Percentiles rank a stretch among this genome's conserved stretches.
These are phyloP conservation scores for Allacma fusca DNA, from an alignment of 2,888 invertebrate genomes.

Conservation along the genomic window DNA sequence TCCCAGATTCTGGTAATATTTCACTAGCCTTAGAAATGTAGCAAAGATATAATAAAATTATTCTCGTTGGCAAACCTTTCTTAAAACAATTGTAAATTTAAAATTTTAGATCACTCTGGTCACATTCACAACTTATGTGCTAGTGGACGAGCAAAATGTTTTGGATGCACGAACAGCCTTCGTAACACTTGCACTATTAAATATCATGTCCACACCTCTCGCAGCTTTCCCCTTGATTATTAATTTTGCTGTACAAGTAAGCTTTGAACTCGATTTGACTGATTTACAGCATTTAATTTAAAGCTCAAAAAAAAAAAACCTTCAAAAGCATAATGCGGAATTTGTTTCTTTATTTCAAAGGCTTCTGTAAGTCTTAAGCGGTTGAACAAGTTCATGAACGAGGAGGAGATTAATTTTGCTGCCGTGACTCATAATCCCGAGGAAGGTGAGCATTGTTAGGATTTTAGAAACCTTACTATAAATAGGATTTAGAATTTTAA, in stretches of 20 bases:
- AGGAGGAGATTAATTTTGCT: constrained; percentile 67
- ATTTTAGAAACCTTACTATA: not conserved
- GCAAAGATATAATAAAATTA: too few relatives aligned
- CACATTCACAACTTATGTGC: constrained; percentile 87
- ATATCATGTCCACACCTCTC: constrained; percentile 93
- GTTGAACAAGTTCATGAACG: constrained; percentile 66
- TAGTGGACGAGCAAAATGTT: constrained; percentile 80
- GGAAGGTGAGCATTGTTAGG: constrained; percentile 53
- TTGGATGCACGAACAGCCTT: constrained; percentile 91
- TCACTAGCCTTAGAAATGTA: too few relatives aligned
- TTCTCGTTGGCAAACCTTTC: too few relatives aligned
- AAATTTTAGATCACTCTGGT: constrained; percentile 65
- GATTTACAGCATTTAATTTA: too few relatives aligned
- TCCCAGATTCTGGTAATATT: too few relatives aligned
- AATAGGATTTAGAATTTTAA: not conserved
- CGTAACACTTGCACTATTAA: constrained; percentile 95
- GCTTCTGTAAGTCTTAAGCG: constrained; percentile 24
- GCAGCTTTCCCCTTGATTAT: constrained; percentile 84
- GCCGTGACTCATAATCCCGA: constrained; percentile 62
- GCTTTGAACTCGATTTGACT: too few relatives aligned
- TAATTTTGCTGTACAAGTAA: constrained; percentile 87
- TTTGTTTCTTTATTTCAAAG: not conserved
- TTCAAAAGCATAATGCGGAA: too few relatives aligned
- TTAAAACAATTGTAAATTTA: not conserved
- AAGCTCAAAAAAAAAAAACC: too few relatives aligned